Evolutionary conservation across 1,140 invertebrate genomes (phyloP).

Genomic region (Phortica variegata): DNA sequence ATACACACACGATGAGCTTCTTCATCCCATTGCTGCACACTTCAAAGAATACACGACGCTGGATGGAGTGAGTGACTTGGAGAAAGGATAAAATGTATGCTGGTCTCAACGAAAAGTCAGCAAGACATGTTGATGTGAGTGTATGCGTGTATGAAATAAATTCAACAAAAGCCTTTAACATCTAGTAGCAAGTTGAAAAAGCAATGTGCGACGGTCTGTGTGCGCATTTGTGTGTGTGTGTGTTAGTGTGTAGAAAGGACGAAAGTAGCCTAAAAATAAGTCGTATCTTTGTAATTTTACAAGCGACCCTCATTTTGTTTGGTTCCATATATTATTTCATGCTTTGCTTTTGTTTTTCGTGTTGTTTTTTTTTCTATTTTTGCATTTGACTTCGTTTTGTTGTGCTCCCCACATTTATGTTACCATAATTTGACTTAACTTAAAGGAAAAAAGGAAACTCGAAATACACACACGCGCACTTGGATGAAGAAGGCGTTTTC

Average conservation of each 20-base stretch:
- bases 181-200: too few species aligned
- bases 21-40: too few species aligned
- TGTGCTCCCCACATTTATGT: constrained; percentile 46
- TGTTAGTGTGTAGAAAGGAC: constrained; percentile 10
- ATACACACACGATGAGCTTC: constrained; percentile 23
- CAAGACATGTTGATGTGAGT: constrained; percentile 6
- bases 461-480: constrained; percentile 19
- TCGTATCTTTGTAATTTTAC: constrained; percentile 25
- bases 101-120: constrained; percentile 41
- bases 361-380: constrained; percentile 29
- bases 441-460: constrained; percentile 35
- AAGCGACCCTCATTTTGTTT: constrained; percentile 18
- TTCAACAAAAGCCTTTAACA: constrained; percentile 40
- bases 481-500: too few species aligned
- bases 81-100: constrained; percentile 46
- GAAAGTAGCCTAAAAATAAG: constrained; percentile 49
- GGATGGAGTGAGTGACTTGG: too few species aligned
- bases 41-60: constrained; percentile 23
- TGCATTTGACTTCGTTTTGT: background rate
- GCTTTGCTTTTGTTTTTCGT: constrained; percentile 24
- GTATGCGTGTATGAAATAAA: constrained; percentile 28
- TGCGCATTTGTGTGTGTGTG: constrained; percentile 21
- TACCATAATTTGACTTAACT: constrained; percentile 50
- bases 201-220: background rate
- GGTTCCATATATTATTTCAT: constrained; percentile 34